These are phyloP conservation scores for Caligus rogercresseyi DNA, from an alignment of 1,140 invertebrate species.

Conservation along the genomic window DNA sequence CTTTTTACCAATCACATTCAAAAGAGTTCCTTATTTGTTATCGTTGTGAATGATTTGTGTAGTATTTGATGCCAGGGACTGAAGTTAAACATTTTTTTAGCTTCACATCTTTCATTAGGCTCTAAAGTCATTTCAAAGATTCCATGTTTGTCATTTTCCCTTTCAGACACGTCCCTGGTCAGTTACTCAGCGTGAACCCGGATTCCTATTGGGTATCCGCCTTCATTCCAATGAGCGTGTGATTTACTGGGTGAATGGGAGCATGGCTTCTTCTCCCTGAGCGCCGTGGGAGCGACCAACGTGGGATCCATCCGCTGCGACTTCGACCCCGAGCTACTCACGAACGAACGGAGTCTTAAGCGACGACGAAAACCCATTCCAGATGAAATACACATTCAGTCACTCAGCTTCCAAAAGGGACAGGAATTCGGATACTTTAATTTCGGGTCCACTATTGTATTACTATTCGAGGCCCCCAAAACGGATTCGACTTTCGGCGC, in stretches of 20 bases:
- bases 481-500: slow-evolving; percentile 36
- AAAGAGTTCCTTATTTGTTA: no score
- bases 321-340: slow-evolving; percentile 13
- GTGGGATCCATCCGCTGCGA: slow-evolving; percentile 89
- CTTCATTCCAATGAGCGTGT: slow-evolving; percentile 86
- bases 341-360: slow-evolving; percentile 10
- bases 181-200: slow-evolving; percentile 84
- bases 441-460: slow-evolving; percentile 89
- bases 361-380: not conserved
- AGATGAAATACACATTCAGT: not conserved
- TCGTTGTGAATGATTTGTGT: no score
- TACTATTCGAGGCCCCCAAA: slow-evolving; percentile 87
- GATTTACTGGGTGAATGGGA: slow-evolving; percentile 76
- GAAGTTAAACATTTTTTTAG: no score
- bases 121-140: no score
- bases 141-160: no score
- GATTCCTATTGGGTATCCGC: slow-evolving; percentile 51
- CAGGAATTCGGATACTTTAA: slow-evolving; percentile 90
- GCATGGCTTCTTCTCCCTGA: slow-evolving; percentile 92
- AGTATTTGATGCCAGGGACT: no score
- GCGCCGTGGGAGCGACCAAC: slow-evolving; percentile 93
- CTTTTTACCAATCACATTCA: no score
- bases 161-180: slow-evolving; percentile 42
- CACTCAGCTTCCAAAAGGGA: slow-evolving; percentile 43
- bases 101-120: no score